Evolutionary conservation across 2,113 vertebrate genomes (phyloP).

Genomic region (Melierax canorus): DNA sequence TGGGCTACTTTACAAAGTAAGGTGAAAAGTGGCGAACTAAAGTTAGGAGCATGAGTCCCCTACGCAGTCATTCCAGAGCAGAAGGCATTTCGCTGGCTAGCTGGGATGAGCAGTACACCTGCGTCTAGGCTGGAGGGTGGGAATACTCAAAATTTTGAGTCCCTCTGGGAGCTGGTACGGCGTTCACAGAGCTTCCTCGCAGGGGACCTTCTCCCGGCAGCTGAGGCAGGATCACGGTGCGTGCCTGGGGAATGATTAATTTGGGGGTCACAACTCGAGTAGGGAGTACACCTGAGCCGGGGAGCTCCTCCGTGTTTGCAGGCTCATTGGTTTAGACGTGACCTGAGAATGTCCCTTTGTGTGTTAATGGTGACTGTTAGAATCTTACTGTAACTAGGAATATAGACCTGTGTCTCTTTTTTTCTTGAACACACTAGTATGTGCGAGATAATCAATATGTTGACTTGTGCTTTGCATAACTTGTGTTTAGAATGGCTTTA

Average conservation of each 20-base stretch:
- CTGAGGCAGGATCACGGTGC: neutral
- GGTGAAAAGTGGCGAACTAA: neutral
- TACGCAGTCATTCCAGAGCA: neutral
- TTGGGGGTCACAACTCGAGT: neutral
- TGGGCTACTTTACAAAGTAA: neutral
- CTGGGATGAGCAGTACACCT: neutral
- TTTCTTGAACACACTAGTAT: neutral
- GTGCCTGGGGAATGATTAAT: neutral
- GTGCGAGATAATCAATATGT: neutral
- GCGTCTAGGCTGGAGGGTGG: rapidly evolving
- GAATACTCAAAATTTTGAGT: neutral
- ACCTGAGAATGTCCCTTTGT: neutral
- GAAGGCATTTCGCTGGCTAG: neutral
- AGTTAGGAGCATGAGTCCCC: neutral
- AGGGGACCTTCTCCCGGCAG: neutral
- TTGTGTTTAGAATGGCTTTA: neutral
- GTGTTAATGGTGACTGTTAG: neutral
- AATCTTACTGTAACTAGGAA: neutral
- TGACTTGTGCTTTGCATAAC: neutral
- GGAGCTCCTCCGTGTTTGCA: neutral
- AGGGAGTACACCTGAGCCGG: neutral
- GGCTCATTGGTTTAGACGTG: neutral
- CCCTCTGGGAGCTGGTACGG: neutral
- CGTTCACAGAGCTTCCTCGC: neutral
- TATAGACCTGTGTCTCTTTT: neutral